A percentile compares a stretch with the other conserved stretches of the same genome.
phyloP scores from a whole-genome alignment of 1,140 invertebrate species.

The Hydropsyche tenuis region DNA sequence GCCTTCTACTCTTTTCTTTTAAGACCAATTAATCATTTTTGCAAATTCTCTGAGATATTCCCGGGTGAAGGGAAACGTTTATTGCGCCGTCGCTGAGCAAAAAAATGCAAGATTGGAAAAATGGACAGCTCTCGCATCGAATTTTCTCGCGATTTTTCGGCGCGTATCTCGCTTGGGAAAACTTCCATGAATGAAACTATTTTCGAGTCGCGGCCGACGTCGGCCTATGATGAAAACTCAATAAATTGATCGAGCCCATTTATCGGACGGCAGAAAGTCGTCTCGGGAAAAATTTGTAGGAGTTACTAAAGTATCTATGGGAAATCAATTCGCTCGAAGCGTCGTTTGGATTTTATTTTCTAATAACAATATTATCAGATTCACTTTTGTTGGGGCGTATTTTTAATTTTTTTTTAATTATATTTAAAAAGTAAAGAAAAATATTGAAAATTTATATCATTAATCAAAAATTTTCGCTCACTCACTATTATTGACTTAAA shows the following conservation, averaged over 20 bases:
- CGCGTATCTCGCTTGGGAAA: neutral
- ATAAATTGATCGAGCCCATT: neutral
- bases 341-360: too few relatives aligned
- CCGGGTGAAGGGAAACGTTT: too few relatives aligned
- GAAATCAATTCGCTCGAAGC: too few relatives aligned
- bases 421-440: too few relatives aligned
- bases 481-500: too few relatives aligned
- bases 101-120: neutral
- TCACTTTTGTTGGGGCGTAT: too few relatives aligned
- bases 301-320: too few relatives aligned
- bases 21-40: constrained; percentile 17
- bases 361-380: too few relatives aligned
- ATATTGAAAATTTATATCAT: too few relatives aligned
- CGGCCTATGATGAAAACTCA: neutral
- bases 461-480: too few relatives aligned
- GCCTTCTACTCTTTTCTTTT: neutral
- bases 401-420: too few relatives aligned
- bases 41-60: too few relatives aligned
- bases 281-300: neutral
- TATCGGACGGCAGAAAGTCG: neutral
- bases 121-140: neutral
- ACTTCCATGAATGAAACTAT: constrained; percentile 4
- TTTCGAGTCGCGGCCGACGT: neutral
- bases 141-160: neutral
- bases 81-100: neutral